Evolutionary conservation across 2,113 vertebrate species (phyloP), one percentile per base, ranked within the genome.

Genomic region (Lates calcarifer): DNA sequence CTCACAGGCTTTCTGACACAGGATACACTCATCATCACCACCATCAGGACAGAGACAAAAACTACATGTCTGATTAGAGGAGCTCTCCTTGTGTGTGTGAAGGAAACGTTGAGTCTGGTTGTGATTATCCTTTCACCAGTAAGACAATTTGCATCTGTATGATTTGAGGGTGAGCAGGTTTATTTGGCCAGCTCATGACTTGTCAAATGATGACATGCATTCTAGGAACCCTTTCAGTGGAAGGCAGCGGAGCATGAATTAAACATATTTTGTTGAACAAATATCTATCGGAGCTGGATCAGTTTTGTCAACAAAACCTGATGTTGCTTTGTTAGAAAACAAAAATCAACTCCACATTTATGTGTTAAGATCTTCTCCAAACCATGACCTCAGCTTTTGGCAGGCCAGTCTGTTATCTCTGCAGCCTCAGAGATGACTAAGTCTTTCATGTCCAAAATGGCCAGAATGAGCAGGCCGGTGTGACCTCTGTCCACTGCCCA

Each of bases 341-440:
- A 28, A 72, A 75, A 58, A 77, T 39, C 24, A 65, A 22, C 56
- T 67, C 58, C 14, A 37, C 47, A 31, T 82, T 51, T 58, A 24
- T 11, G n/a, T 72, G 64, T 37, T 17, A 47, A 28, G 26, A 20
- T 72, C 18, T 62, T 24, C 26, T 77, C 65, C 39, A 77, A 80
- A 68, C 31, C 49, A 74, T 82, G 73, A 85, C 31, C 60, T 83
- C 61, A 77, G 81, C 18, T 64, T 68, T 47, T 91, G 82, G 82
- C 62, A 7, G 15, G 10, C 39, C 60, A 13, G 73, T 45, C 62
- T 78, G 72, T 87, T 83, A 70, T 87, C 70, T 75, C 53, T 74
- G 55, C n/a, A 73, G 78, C 53, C 64, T 55, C 76, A 58, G 51
- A 65, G 72, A 73, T 63, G 69, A 60, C 49, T 29, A 18, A 65